These are phyloP conservation scores for Embidobia sp. DNA, from an alignment of 2,888 invertebrate genomes.

Conservation along the genomic window DNA sequence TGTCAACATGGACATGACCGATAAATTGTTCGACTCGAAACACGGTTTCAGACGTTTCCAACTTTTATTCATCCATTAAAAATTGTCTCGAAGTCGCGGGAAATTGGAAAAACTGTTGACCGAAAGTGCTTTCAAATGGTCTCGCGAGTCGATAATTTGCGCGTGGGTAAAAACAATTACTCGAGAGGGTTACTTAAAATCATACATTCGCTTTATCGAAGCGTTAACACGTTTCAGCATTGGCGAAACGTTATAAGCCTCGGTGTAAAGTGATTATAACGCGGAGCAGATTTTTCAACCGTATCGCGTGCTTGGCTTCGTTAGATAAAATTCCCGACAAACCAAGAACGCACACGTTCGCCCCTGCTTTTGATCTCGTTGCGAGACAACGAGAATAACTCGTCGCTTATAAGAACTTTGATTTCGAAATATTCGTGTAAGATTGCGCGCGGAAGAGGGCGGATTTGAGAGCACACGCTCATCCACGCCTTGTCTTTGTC, in stretches of 20 bases:
- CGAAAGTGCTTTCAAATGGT: no score
- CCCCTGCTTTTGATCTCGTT: constrained; percentile 37
- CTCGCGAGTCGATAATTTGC: not conserved
- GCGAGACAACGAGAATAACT: constrained; percentile 37
- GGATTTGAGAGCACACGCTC: no score
- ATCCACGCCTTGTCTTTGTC: no score
- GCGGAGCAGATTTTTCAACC: constrained; percentile 42
- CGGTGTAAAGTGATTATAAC: constrained; percentile 34
- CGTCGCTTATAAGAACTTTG: constrained; percentile 30
- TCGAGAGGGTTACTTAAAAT: constrained; percentile 11
- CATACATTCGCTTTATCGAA: constrained; percentile 1
- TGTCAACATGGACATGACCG: constrained; percentile 36
- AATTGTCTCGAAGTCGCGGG: no score
- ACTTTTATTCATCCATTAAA: no score
- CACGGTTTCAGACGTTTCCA: constrained; percentile 6
- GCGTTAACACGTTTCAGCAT: constrained; percentile 1
- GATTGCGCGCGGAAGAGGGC: not conserved
- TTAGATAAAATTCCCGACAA: constrained; percentile 37
- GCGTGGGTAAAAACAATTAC: constrained; percentile 17
- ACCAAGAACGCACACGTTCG: constrained; percentile 5
- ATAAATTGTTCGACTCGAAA: constrained; percentile 17
- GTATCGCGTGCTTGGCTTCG: constrained; percentile 41
- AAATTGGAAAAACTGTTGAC: no score
- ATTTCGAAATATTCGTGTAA: constrained; percentile 28
- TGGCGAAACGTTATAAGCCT: constrained; percentile 28